Conservation (phyloP, 1,140 invertebrate species). For the Heliothis virescens region DNA sequence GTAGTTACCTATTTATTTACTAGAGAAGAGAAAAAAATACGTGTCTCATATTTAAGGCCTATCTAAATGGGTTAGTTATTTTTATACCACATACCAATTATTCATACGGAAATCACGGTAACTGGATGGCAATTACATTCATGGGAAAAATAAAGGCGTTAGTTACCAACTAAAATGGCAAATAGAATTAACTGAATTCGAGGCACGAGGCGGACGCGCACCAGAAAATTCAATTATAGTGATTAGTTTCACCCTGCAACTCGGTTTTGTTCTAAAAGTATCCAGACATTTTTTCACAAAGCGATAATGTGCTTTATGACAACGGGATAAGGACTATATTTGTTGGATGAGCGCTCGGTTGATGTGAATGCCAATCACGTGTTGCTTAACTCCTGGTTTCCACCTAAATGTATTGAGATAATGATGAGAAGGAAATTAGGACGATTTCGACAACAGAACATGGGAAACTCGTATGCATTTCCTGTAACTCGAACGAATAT, state of each 20-base stretch:
- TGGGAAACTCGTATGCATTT: conserved; percentile 14
- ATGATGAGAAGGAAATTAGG: conserved; percentile 54
- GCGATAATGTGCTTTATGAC: conserved; percentile 50
- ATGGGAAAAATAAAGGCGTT: conserved; percentile 63
- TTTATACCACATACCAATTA: no score
- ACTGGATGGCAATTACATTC: conserved; percentile 53
- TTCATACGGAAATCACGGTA: conserved; percentile 49
- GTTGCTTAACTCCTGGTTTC: conserved; percentile 59
- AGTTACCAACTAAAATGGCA: conserved; percentile 62
- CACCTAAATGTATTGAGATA: conserved; percentile 60
- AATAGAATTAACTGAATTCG: conserved; percentile 71
- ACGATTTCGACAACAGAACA: conserved; percentile 16
- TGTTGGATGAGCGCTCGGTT: conserved; percentile 6
- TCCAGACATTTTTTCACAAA: conserved; percentile 53
- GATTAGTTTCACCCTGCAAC: conserved; percentile 70
- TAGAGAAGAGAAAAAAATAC: no score
- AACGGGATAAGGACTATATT: conserved; percentile 37
- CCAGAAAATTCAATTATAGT: conserved; percentile 72
- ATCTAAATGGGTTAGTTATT: not conserved
- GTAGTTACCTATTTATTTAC: no score
- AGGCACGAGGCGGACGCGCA: conserved; percentile 62
- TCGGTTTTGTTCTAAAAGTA: conserved; percentile 59
- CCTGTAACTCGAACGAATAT: no score
- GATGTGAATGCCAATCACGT: conserved; percentile 64
- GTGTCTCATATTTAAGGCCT: no score